phyloP scores from a whole-genome alignment of 2,113 vertebrate genomes.

The Chitala chitala region DNA sequence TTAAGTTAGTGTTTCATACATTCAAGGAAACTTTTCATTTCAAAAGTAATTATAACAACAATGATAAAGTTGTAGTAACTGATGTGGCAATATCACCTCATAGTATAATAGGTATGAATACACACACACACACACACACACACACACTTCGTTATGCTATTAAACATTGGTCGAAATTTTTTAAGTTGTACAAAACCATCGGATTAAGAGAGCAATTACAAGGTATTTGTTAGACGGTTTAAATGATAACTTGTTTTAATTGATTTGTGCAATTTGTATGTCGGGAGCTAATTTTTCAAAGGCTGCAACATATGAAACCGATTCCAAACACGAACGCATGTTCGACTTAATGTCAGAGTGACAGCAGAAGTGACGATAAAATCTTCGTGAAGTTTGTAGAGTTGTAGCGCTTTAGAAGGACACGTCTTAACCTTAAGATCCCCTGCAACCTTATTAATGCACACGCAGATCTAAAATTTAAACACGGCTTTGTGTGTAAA shows the following conservation, averaged over 20 bases:
- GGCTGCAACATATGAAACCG: background rate
- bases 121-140: too few species aligned
- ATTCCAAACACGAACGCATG: conserved; percentile 3
- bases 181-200: conserved; percentile 1
- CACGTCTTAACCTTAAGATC: too few species aligned
- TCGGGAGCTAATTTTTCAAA: conserved; percentile 6
- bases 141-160: too few species aligned
- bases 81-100: too few species aligned
- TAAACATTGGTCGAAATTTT: background rate
- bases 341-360: background rate
- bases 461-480: too few species aligned
- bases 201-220: conserved; percentile 52
- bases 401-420: background rate
- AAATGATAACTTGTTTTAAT: conserved; percentile 13
- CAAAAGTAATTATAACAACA: too few species aligned
- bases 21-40: too few species aligned
- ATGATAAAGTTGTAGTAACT: too few species aligned
- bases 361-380: background rate
- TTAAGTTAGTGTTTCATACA: too few species aligned
- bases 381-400: background rate
- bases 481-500: too few species aligned
- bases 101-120: too few species aligned
- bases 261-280: background rate
- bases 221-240: conserved; percentile 52
- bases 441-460: too few species aligned